phyloP scores from a whole-genome alignment of 2,888 invertebrate species.

The Drosophila monieri region DNA sequence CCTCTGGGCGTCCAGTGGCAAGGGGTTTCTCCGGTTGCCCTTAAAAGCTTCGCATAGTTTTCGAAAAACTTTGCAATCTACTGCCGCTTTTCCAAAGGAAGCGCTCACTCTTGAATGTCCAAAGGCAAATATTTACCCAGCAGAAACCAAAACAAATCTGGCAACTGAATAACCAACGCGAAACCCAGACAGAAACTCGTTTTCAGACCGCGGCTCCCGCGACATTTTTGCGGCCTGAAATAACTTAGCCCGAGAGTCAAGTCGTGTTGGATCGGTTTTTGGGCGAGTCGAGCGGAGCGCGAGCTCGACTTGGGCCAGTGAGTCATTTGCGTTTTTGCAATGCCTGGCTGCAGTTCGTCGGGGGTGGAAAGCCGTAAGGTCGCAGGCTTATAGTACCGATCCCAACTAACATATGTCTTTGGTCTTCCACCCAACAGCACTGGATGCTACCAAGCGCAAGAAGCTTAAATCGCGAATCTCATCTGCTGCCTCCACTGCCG shows the following conservation, averaged over 20 bases:
- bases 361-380: slow-evolving; percentile 20
- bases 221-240: slow-evolving; percentile 67
- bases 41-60: slow-evolving; percentile 16
- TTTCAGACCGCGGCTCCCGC: slow-evolving; percentile 52
- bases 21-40: slow-evolving; percentile 8
- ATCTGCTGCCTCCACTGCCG: slow-evolving; percentile 22
- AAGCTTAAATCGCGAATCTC: slow-evolving; percentile 81
- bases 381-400: not conserved
- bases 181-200: slow-evolving; percentile 53
- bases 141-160: slow-evolving; percentile 51
- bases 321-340: slow-evolving; percentile 68
- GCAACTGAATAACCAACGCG: slow-evolving; percentile 45
- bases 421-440: slow-evolving; percentile 51
- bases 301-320: slow-evolving; percentile 42
- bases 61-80: slow-evolving; percentile 52
- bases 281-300: slow-evolving; percentile 4
- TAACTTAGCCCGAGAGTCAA: slow-evolving; percentile 31
- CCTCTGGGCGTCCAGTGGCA: not conserved
- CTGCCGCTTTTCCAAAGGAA: slow-evolving; percentile 33
- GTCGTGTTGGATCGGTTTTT: slow-evolving; percentile 13
- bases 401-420: not conserved
- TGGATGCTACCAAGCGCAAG: slow-evolving; percentile 81
- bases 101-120: slow-evolving; percentile 43
- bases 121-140: slow-evolving; percentile 58
- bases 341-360: slow-evolving; percentile 48